Evolutionary conservation across 2,888 invertebrate genomes (phyloP), one percentile per base, ranked within the genome.

Genomic region (Dexiosoma caninum): DNA sequence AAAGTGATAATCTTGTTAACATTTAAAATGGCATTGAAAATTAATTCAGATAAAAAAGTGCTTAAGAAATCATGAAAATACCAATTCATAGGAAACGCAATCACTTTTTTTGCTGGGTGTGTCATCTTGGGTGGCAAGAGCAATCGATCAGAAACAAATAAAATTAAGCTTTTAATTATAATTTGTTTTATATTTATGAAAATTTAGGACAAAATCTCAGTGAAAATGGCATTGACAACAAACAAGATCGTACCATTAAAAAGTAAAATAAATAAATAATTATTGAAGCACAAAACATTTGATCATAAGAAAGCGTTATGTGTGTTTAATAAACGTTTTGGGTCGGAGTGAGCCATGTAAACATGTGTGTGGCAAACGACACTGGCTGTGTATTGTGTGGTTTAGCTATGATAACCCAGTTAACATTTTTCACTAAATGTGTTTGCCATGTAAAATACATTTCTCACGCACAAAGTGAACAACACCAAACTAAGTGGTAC

Each of bases 71-170:
- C n/a, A n/a, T n/a, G n/a, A n/a, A n/a, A n/a, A n/a, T n/a, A n/a
- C n/a, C n/a, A n/a, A n/a, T n/a, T n/a, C n/a, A n/a, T n/a, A n/a
- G n/a, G n/a, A n/a, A n/a, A n/a, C n/a, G n/a, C n/a, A n/a, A n/a
- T n/a, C n/a, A n/a, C n/a, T n/a, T n/a, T n/a, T n/a, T n/a, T n/a
- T n/a, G n/a, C n/a, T n/a, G n/a, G n/a, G n/a, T n/a, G 27, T 55
- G 21, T 30, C 76, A 62, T 37, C 62, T 53, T 70, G 60, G 69
- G 69, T 62, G 69, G 69, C 37, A 55, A 55, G 37, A 55, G 10
- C 46, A 23, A 23, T 14, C 23, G 42, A 27, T 46, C 12, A n/a
- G 7, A 35, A 23, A 44, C 0, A 55, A 16, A 30, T 19, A 32
- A 51, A 60, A 69, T 14, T 8, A 6, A 37, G n/a, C 19, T 21